A percentile compares a stretch with the other conserved stretches of the same genome.
Conservation (phyloP, 2,888 invertebrate genomes). For the Anthophora plumipes region DNA sequence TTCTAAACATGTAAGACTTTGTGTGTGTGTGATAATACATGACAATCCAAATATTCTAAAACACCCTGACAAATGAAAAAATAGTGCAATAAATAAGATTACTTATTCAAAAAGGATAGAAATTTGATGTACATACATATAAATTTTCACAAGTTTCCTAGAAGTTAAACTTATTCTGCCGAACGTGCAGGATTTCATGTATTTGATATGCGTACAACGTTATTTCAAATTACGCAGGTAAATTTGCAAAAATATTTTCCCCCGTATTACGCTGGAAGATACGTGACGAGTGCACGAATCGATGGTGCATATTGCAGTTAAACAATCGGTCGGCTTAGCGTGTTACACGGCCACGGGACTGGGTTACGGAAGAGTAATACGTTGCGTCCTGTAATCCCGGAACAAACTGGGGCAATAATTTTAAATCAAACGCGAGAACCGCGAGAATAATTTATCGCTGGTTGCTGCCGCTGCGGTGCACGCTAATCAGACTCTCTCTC, state of each 20-base stretch:
- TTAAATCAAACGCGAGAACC: slow-evolving; percentile 77
- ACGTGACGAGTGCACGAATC: slow-evolving; percentile 28
- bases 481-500: slow-evolving; percentile 64
- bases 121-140: no score
- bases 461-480: slow-evolving; percentile 62
- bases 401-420: slow-evolving; percentile 79
- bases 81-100: no score
- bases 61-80: no score
- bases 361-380: slow-evolving; percentile 74
- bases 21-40: no score
- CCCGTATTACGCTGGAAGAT: neutral
- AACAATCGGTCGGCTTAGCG: slow-evolving; percentile 75
- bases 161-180: no score
- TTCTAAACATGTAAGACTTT: no score
- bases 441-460: slow-evolving; percentile 77
- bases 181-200: no score
- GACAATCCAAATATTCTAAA: no score
- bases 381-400: slow-evolving; percentile 73
- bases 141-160: no score
- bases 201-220: no score
- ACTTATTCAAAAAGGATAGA: no score
- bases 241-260: neutral
- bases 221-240: neutral
- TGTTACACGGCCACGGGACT: slow-evolving; percentile 38
- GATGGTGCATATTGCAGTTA: slow-evolving; percentile 67